phyloP scores from a whole-genome alignment of 2,113 vertebrate species.

The Muntiacus reevesi region DNA sequence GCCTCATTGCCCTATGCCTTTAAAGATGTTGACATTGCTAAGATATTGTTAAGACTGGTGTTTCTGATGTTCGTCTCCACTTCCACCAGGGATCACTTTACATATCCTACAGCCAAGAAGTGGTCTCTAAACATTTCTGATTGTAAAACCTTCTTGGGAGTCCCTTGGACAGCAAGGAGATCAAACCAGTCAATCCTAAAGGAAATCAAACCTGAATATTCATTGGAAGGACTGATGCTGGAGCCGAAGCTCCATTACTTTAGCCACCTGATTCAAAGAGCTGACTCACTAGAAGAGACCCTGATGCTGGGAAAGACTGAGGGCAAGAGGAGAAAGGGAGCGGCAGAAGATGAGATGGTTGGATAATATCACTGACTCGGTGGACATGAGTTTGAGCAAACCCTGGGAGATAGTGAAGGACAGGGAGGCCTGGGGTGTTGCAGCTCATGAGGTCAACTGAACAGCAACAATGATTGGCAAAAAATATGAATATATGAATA shows the following conservation, averaged over 20 bases:
- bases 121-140: background rate
- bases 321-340: background rate
- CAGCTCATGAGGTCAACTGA: background rate
- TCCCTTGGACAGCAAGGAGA: background rate
- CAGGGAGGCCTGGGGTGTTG: background rate
- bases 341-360: accelerated
- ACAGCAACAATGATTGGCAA: background rate
- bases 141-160: background rate
- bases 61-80: background rate
- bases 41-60: background rate
- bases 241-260: background rate
- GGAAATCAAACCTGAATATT: background rate
- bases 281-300: background rate
- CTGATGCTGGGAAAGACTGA: background rate
- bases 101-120: background rate
- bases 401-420: background rate
- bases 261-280: background rate
- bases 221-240: background rate
- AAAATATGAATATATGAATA: background rate
- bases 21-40: background rate
- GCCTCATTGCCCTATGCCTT: background rate
- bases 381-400: background rate
- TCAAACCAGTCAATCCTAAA: background rate
- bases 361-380: background rate
- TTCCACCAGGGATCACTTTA: background rate